A percentile compares a stretch with the other conserved stretches of the same genome.
phyloP scores from a whole-genome alignment of 2,888 invertebrate genomes.

The Molanna angustata region DNA sequence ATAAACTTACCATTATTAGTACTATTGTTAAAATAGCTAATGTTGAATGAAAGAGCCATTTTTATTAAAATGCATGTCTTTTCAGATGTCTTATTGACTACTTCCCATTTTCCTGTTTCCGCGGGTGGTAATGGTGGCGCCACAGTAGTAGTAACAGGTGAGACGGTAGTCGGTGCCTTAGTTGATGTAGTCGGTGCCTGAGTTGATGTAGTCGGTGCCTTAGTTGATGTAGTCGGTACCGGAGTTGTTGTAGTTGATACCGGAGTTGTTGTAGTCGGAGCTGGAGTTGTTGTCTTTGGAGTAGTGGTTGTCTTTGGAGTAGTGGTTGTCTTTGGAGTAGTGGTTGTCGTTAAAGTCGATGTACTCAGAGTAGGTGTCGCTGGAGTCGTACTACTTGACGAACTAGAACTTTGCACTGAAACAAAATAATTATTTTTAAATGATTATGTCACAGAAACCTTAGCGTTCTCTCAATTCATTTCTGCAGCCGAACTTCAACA shows the following conservation, averaged over 20 bases:
- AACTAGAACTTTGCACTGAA: no score
- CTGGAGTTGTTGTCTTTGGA: conserved; percentile 35
- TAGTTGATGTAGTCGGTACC: conserved; percentile 37
- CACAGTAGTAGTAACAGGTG: conserved; percentile 37
- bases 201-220: conserved; percentile 38
- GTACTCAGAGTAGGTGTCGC: neutral
- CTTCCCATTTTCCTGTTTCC: conserved; percentile 49
- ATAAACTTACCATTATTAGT: no score
- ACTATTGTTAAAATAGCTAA: no score
- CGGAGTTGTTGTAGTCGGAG: conserved; percentile 39
- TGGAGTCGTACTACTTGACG: neutral
- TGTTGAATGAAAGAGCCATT: conserved; percentile 57
- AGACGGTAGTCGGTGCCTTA: conserved; percentile 36
- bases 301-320: conserved; percentile 37
- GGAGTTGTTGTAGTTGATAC: conserved; percentile 37
- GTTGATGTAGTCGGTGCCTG: no score
- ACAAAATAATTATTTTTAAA: no score
- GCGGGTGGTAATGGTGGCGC: conserved; percentile 36
- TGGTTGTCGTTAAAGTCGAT: neutral
- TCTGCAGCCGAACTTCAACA: no score
- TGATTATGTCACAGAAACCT: no score
- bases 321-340: neutral
- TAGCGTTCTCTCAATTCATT: no score
- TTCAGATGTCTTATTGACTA: conserved; percentile 39
- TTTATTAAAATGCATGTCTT: conserved; percentile 55